phyloP scores from a whole-genome alignment of 2,113 vertebrate species.

The Poicephalus gulielmi region DNA sequence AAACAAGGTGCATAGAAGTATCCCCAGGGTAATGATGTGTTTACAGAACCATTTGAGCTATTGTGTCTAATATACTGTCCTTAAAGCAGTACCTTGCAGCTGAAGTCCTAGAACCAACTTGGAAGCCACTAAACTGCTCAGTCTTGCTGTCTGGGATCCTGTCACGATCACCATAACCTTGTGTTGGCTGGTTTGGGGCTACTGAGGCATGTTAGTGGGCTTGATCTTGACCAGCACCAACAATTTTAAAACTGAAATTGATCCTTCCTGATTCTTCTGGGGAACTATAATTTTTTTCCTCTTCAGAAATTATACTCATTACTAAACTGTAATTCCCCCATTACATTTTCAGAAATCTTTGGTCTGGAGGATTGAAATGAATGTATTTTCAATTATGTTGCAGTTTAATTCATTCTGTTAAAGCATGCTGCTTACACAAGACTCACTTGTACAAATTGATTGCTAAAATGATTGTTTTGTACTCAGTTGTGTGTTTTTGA shows the following conservation, averaged over 20 bases:
- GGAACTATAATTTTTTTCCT: background rate
- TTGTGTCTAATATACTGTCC: slow-evolving; percentile 20
- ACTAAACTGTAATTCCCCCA: background rate
- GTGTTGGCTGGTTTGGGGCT: background rate
- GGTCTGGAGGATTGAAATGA: slow-evolving; percentile 47
- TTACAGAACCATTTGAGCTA: slow-evolving; percentile 28
- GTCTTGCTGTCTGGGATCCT: background rate
- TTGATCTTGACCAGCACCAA: background rate
- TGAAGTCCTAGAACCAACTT: slow-evolving; percentile 27
- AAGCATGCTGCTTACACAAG: slow-evolving; percentile 63
- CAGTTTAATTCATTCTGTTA: slow-evolving; percentile 40
- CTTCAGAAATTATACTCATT: background rate
- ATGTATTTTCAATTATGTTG: slow-evolving; percentile 51
- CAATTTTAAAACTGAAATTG: slow-evolving; percentile 14
- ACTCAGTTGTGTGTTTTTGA: slow-evolving; percentile 52
- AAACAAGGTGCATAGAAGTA: background rate
- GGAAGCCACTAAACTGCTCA: slow-evolving; percentile 24
- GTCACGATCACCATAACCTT: background rate
- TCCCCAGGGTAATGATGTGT: background rate
- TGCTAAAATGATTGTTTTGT: slow-evolving; percentile 57
- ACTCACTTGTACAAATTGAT: slow-evolving; percentile 48
- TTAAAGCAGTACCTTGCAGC: slow-evolving; percentile 46
- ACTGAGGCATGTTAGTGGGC: background rate
- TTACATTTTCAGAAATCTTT: slow-evolving; percentile 7
- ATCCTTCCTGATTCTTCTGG: background rate